Conservation (phyloP, 2,113 vertebrate species). For the Gnathonemus echidnorhynchus region DNA sequence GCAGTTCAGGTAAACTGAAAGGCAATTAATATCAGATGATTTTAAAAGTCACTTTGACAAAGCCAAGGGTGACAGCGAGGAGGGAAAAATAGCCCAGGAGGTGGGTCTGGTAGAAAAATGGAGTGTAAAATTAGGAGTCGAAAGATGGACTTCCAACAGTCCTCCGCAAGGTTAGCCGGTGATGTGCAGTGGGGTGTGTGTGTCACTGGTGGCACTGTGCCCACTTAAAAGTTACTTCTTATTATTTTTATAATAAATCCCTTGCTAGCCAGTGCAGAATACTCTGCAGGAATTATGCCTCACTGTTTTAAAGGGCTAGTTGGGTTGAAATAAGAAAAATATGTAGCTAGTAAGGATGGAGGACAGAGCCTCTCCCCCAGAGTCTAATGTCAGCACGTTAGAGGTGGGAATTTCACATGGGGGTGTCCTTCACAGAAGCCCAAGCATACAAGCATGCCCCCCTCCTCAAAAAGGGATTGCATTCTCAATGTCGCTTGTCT, state of each 20-base stretch:
- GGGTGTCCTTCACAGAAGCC: not conserved
- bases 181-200: not conserved
- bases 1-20: not conserved
- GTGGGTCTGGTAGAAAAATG: not conserved
- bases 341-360: not conserved
- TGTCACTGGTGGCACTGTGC: not conserved
- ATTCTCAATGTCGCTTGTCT: not conserved
- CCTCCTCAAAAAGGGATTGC: not conserved
- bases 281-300: not conserved
- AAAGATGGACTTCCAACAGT: not conserved
- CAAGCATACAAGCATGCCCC: not conserved
- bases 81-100: not conserved
- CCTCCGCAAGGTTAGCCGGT: not conserved
- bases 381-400: not conserved
- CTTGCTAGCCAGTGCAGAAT: not conserved
- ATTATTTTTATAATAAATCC: not conserved
- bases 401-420: not conserved
- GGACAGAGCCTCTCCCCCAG: not conserved
- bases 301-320: not conserved
- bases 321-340: not conserved
- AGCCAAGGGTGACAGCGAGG: not conserved
- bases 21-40: not conserved
- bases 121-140: not conserved
- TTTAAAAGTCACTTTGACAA: constrained; percentile 5
- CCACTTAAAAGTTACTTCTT: not conserved